Base-by-base conservation (phyloP, 2,888 invertebrate species). In the Rhingia rostrata region DNA sequence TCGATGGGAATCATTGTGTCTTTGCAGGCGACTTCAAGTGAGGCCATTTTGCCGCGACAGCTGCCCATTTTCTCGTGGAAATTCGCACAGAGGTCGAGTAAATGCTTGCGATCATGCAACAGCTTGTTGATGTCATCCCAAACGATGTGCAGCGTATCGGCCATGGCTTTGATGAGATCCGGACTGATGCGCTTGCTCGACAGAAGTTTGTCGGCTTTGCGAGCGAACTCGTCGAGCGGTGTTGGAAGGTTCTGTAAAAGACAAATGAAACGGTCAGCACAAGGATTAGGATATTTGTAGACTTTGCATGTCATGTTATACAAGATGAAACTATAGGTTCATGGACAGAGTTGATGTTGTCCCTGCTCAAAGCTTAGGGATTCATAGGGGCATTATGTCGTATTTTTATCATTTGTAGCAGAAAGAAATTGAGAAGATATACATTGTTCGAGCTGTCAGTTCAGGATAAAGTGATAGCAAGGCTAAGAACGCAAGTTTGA, bases 111-210 rank as follows among this genome's bases (percentile, higher is more conserved):
- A 85, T 95, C 93, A 88, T 96, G 95, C 87, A 97, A 92, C 88
- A 96, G 94, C 86, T 93, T 93, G 90, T 97, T 95, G 73, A 97
- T 94, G 89, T 97, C 97, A 88, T 94, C 94, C 97, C 97, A 97
- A 4, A 95, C 95, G 79, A 93, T 92, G 72, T 94, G 94, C 58
- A 95, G 90, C 4, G 95, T 95, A 89, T 96, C 96, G 12, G 97
- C 97, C 97, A 97, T 97, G 41, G 97, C 97, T 74, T 95, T 95
- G 90, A 97, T 96, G 35, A 97, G 96, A 91, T 96, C 95, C 35
- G 94, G 94, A 87, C 94, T 93, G 43, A 96, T 95, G 89, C 94
- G 94, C 89, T 96, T 95, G 35, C 94, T 95, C 69, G 95, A 94
- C 87, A 97, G 95, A 86, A 97, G 92, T 88, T 95, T 95, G 91